Base-by-base conservation (phyloP, 2,888 invertebrate genomes). In the Caenorhabditis sp. region DNA sequence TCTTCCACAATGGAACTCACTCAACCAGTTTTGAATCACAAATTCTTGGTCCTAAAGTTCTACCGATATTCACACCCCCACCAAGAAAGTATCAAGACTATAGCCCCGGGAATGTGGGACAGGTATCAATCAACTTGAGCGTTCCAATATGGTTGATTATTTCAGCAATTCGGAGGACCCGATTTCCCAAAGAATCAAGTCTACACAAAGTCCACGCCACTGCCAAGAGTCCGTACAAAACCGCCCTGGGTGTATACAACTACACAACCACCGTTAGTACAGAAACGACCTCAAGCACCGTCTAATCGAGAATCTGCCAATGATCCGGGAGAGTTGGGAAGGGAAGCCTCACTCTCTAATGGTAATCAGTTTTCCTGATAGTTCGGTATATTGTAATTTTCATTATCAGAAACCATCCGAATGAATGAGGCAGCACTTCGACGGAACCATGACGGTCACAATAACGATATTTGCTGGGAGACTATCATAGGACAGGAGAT, bases 401-500 rank as follows among this genome's bases (percentile, higher is more conserved):
- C n/a, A n/a, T n/a, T n/a, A n/a, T 26, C 51, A 54, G 54, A 63
- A 31, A 69, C 70, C 1, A 51, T 74, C 22, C 44, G 24, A 19
- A 66, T 49, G 14, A 63, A 31, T 56, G 73, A 74, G 47, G 74
- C 74, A 24, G 74, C 74, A 47, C 63, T 73, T 6, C 69, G 61
- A 12, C 58, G 61, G 16, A 63, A 80, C 49, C 24, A 82, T n/a
- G 87, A 81, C 16, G 77, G 80, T 10, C 80, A 82, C 51, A 87
- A 82, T 54, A 87, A 80, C 16, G 83, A 89, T 28, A 89, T 96
- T 47, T 98, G 98, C 92, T 98, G 98, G 98, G 98, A 98, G 93
- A 98, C 98, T 0, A 97, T 97, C 95, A 96, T 98, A 92, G 98
- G 98, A 0, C 97, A 98, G 93, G 98, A 98, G 93, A 93, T 98